A percentile compares a stretch with the other conserved stretches of the same genome.
Conservation (phyloP, 2,888 invertebrate genomes). For the Notocelia uddmanniana region DNA sequence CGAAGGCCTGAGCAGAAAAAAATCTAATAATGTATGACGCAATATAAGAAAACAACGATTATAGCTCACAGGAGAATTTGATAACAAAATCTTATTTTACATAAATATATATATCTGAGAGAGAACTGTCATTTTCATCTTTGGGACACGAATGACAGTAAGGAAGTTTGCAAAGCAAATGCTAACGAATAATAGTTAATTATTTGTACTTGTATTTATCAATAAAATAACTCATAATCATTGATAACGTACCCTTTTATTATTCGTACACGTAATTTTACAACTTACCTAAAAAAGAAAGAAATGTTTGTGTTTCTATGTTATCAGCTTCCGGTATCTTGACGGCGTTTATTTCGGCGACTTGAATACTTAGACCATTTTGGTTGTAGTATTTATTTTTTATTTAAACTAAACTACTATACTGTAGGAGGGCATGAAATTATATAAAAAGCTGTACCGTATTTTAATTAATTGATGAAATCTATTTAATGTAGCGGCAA, state of each 20-base stretch:
- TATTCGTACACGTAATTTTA: conserved; percentile 41
- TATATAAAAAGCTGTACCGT: too few species aligned
- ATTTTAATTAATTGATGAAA: too few species aligned
- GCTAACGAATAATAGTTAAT: neutral
- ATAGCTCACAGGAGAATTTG: conserved; percentile 27
- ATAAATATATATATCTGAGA: neutral
- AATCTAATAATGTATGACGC: conserved; percentile 22
- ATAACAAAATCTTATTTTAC: conserved; percentile 42
- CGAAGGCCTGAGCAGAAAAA: conserved; percentile 15
- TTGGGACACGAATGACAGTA: conserved; percentile 5
- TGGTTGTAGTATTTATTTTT: too few species aligned
- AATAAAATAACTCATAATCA: conserved; percentile 2
- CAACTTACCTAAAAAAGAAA: neutral
- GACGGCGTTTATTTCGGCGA: neutral
- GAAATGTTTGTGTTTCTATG: neutral
- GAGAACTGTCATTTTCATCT: conserved; percentile 36
- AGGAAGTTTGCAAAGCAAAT: neutral
- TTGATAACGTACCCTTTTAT: conserved; percentile 12
- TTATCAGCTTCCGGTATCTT: neutral
- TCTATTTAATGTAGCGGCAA: neutral
- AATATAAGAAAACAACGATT: conserved; percentile 21
- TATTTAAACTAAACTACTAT: too few species aligned
- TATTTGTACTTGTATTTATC: neutral
- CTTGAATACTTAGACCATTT: neutral
- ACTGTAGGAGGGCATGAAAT: too few species aligned